Conservation (phyloP, 53 echinoderm and acorn worm species). For the Stichopus horrens region DNA sequence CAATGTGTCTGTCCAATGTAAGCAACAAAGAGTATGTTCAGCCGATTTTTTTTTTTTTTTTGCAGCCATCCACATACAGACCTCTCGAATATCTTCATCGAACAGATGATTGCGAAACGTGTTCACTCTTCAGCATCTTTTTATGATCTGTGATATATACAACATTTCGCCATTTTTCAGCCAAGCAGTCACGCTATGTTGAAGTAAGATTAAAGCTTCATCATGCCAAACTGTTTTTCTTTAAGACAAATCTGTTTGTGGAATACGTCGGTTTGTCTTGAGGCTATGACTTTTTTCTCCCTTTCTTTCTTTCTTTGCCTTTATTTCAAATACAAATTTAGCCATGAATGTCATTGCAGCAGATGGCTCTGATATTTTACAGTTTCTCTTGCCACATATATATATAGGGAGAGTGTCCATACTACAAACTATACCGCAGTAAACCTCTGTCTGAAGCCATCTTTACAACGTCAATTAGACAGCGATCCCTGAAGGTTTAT, state of each 20-base stretch:
- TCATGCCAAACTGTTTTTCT: neutral
- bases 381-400: neutral
- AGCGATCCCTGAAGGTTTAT: neutral
- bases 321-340: neutral
- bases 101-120: neutral
- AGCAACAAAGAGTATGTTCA: no score
- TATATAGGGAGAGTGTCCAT: neutral
- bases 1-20: no score
- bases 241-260: neutral
- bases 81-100: no score
- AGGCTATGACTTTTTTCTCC: neutral
- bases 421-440: neutral
- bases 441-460: neutral
- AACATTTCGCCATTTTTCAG: neutral
- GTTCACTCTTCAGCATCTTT: neutral
- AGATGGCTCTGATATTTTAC: constrained; percentile 17
- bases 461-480: neutral
- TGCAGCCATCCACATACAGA: no score
- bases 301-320: neutral
- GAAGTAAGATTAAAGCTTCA: neutral
- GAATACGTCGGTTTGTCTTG: no score
- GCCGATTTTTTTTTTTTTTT: no score
- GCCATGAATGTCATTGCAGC: neutral
- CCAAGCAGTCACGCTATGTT: neutral
- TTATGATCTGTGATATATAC: neutral